These are phyloP conservation scores for Sphenodon punctatus DNA, from an alignment of 2,797 vertebrate species.

Conservation along the genomic window DNA sequence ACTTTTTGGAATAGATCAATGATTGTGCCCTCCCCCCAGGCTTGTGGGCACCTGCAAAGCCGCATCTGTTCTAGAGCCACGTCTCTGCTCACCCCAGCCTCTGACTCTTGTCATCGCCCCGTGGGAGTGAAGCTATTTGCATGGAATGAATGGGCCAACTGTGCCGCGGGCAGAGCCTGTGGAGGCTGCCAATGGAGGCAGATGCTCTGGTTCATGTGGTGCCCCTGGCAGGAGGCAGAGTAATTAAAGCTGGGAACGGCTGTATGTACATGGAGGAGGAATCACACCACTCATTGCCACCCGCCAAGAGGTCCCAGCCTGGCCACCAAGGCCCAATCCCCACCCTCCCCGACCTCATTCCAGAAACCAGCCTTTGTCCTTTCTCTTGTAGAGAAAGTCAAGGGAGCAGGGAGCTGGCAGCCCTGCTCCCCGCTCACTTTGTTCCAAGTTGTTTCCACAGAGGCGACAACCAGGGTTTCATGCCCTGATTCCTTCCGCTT, in stretches of 20 bases:
- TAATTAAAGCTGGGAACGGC: not conserved
- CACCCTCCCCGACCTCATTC: not conserved
- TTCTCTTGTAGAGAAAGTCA: not conserved
- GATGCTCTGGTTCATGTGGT: not conserved
- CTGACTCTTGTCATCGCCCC: too few species aligned
- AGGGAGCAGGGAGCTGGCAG: not conserved
- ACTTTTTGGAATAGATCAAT: too few species aligned
- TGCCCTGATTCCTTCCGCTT: accelerated
- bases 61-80: too few species aligned
- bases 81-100: too few species aligned
- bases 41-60: too few species aligned
- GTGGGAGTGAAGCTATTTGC: too few species aligned
- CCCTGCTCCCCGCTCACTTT: not conserved
- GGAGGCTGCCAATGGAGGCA: not conserved
- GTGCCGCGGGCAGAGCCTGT: not conserved
- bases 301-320: not conserved
- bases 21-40: too few species aligned
- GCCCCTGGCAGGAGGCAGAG: not conserved
- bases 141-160: not conserved
- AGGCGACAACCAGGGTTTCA: not conserved
- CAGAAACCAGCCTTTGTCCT: not conserved
- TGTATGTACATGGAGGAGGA: not conserved
- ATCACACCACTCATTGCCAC: not conserved
- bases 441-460: not conserved
- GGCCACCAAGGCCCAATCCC: not conserved